Conservation (phyloP, 2,888 invertebrate genomes). For the Caenorhabditis becei region DNA sequence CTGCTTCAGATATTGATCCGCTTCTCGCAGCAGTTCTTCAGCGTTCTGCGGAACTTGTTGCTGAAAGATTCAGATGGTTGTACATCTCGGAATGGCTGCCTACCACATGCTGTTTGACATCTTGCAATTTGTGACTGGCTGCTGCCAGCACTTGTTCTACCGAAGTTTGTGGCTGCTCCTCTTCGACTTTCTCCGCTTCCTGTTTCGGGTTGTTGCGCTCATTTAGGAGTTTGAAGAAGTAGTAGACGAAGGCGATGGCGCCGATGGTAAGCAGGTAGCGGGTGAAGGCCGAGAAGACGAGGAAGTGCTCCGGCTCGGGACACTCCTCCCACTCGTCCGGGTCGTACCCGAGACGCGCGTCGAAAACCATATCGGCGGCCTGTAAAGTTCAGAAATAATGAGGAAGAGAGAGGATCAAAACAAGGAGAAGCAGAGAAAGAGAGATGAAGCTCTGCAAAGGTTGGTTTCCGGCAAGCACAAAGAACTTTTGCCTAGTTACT, state of each 20-base stretch:
- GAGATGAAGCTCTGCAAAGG: too few species aligned
- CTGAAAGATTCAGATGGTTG: conserved; percentile 10
- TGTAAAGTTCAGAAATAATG: not conserved
- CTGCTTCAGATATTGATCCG: conserved; percentile 62
- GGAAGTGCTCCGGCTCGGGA: conserved; percentile 76
- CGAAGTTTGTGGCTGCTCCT: conserved; percentile 48
- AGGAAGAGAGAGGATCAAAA: not conserved
- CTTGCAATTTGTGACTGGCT: conserved; percentile 27
- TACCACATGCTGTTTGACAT: conserved; percentile 40
- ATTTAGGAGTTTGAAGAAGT: conserved; percentile 79
- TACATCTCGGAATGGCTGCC: not conserved
- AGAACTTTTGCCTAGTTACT: conserved; percentile 3
- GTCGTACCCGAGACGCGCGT: conserved; percentile 76
- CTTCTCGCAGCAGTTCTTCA: conserved; percentile 66
- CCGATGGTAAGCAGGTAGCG: conserved; percentile 72
- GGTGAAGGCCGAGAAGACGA: conserved; percentile 73
- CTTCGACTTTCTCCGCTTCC: conserved; percentile 28
- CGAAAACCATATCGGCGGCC: conserved; percentile 70
- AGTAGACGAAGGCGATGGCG: conserved; percentile 75
- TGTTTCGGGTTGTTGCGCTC: conserved; percentile 71
- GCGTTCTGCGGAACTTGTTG: conserved; percentile 61
- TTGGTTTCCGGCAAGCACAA: not conserved
- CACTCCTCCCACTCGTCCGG: conserved; percentile 81
- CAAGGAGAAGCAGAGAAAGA: not conserved
- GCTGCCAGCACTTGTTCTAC: conserved; percentile 32